Evolutionary conservation across 2,797 vertebrate genomes (phyloP).

Genomic region (Enteromius afrohamiltoni): DNA sequence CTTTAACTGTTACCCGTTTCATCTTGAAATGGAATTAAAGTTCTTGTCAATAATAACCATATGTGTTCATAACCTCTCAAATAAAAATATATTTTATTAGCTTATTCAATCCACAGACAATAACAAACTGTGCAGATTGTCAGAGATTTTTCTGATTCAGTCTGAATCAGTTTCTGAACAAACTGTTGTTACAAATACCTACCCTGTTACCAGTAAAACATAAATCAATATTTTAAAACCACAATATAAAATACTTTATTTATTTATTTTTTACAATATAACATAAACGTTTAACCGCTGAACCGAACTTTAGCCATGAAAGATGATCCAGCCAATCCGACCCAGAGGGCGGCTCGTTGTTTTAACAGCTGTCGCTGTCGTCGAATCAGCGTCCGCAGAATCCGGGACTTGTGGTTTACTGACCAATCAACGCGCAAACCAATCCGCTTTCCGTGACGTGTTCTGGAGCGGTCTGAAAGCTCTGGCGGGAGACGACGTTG

Average conservation of each 20-base stretch:
- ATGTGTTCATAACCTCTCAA: neutral
- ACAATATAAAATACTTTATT: neutral
- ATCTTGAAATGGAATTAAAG: neutral
- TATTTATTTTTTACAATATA: neutral
- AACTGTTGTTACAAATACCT: neutral
- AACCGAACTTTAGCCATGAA: neutral
- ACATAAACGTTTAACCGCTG: neutral
- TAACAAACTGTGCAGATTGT: neutral
- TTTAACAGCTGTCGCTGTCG: neutral
- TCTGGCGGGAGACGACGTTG: conserved; percentile 61
- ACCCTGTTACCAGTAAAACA: neutral
- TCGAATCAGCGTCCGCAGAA: conserved; percentile 43
- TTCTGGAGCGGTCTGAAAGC: conserved; percentile 51
- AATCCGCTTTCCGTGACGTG: conserved; percentile 32
- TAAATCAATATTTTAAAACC: neutral
- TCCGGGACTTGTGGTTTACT: conserved; percentile 1
- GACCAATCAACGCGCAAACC: conserved; percentile 56
- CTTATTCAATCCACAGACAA: neutral
- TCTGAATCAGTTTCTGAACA: too few relatives aligned
- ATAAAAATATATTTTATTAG: neutral
- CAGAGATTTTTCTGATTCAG: neutral
- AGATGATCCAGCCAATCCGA: neutral
- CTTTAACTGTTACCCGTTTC: neutral
- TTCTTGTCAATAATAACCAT: neutral
- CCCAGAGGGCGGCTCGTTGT: neutral